Evolutionary conservation across 2,888 invertebrate genomes (phyloP), one percentile per base, ranked within the genome.

Genomic region (Aproaerema taeniolella): DNA sequence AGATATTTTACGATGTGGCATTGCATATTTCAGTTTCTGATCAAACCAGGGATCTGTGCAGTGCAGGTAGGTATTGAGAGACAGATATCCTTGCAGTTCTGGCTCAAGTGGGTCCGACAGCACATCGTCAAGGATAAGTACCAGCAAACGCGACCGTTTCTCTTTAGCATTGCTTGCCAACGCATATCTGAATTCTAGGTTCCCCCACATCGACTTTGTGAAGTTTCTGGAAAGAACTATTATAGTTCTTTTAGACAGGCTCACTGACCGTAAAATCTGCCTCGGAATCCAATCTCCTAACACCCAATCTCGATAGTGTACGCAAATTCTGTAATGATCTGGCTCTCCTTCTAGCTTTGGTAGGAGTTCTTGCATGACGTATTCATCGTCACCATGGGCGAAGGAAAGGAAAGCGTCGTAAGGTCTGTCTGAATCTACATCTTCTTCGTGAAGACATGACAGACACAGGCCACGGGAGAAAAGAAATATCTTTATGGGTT

Each of bases 321-420:
- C 70, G 62, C 93, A 94, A 4, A 94, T 70, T 55, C 83, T 78
- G 0, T 89, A 40, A n/a, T n/a, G n/a, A n/a, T n/a, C n/a, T 89
- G 90, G 40, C 71, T 75, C 55, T 32, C 35, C 15, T 67, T 94
- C 94, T 42, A 95, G 76, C 33, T 88, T 88, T 0, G 91, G 88
- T 31, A 92, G 86, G 43, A 95, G 66, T 48, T 90, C 83, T 33
- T 90, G 88, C 1, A 89, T 78, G 9, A 94, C 90, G 57, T 92
- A 92, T 6, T 89, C 89, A 57, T 92, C 91, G 66, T 95, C 95
- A 61, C 90, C 89, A 63, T 93, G 92, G 2, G 94, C 92, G 66
- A 91, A 95, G 53, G 94, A 94, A 47, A 95, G 87, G 68, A 95
- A 95, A 0, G 93, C 95, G 68, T 95, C 95, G 70, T 91, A 95